phyloP scores from a whole-genome alignment of 2,888 invertebrate genomes.

The Cheilosia vulpina region DNA sequence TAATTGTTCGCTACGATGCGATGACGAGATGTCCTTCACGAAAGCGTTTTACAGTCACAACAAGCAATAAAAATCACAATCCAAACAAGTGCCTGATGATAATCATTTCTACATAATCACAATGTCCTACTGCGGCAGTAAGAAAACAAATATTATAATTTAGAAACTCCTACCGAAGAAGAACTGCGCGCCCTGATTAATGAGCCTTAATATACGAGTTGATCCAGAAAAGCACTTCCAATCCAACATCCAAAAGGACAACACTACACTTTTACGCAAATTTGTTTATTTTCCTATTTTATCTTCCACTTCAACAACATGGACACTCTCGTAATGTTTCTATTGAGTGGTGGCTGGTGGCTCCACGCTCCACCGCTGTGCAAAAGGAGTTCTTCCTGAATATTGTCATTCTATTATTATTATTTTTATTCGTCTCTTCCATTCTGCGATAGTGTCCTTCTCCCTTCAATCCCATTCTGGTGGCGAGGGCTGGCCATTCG shows the following conservation, averaged over 20 bases:
- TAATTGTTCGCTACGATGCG: neutral
- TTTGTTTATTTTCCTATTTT: slow-evolving; percentile 24
- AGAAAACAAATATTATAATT: slow-evolving; percentile 5
- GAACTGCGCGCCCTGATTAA: neutral
- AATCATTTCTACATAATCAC: slow-evolving; percentile 1
- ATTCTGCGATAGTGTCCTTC: neutral
- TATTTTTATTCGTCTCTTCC: slow-evolving; percentile 1
- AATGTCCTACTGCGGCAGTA: neutral
- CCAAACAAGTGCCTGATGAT: slow-evolving; percentile 19
- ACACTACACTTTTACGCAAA: slow-evolving; percentile 14
- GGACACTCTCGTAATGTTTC: slow-evolving; percentile 5
- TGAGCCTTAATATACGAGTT: slow-evolving; percentile 3
- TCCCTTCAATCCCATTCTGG: too few species aligned
- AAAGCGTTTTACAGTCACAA: slow-evolving; percentile 9
- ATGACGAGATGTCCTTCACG: too few species aligned
- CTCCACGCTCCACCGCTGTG: neutral
- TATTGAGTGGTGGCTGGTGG: neutral
- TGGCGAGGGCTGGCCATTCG: neutral
- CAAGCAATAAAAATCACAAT: slow-evolving; percentile 23
- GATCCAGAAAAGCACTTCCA: slow-evolving; percentile 30
- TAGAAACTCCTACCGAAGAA: neutral
- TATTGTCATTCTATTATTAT: slow-evolving; percentile 10
- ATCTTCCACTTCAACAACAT: slow-evolving; percentile 1
- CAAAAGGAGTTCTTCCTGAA: slow-evolving; percentile 4
- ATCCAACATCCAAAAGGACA: slow-evolving; percentile 14